Evolutionary conservation across 2,888 invertebrate species (phyloP).

Genomic region (Margaritifera margaritifera): DNA sequence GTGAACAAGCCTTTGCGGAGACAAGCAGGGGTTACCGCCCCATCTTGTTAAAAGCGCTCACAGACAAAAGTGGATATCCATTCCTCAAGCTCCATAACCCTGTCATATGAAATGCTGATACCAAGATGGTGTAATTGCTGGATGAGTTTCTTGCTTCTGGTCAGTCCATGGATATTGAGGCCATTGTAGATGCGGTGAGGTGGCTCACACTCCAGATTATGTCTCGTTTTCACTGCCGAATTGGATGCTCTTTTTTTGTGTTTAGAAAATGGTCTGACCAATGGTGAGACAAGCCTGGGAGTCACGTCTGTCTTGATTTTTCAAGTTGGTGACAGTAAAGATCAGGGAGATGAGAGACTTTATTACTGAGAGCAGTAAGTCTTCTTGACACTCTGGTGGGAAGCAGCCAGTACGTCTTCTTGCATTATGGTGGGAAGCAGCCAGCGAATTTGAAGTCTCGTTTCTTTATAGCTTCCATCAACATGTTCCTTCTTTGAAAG

Average conservation of each 20-base stretch:
- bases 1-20: slow-evolving; percentile 12
- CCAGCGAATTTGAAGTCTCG: no score
- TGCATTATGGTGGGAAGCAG: no score
- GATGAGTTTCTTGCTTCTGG: slow-evolving; percentile 15
- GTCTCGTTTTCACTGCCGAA: slow-evolving; percentile 2
- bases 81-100: slow-evolving; percentile 18
- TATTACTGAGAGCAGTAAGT: no score
- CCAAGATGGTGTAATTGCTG: not conserved
- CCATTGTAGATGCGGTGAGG: slow-evolving; percentile 15
- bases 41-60: slow-evolving; percentile 8
- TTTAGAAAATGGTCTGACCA: slow-evolving; percentile 4
- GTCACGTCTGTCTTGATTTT: no score
- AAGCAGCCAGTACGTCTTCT: no score
- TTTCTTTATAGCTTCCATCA: no score
- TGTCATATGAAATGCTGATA: slow-evolving; percentile 18
- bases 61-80: not conserved
- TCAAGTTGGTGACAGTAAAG: no score
- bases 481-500: no score
- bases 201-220: slow-evolving; percentile 12
- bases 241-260: slow-evolving; percentile 1
- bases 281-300: no score
- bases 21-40: slow-evolving; percentile 9
- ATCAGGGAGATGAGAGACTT: no score
- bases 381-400: no score
- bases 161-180: slow-evolving; percentile 1